A percentile compares a stretch with the other conserved stretches of the same genome.
Conservation (phyloP, 2,113 vertebrate genomes). For the Glareola pratincola region DNA sequence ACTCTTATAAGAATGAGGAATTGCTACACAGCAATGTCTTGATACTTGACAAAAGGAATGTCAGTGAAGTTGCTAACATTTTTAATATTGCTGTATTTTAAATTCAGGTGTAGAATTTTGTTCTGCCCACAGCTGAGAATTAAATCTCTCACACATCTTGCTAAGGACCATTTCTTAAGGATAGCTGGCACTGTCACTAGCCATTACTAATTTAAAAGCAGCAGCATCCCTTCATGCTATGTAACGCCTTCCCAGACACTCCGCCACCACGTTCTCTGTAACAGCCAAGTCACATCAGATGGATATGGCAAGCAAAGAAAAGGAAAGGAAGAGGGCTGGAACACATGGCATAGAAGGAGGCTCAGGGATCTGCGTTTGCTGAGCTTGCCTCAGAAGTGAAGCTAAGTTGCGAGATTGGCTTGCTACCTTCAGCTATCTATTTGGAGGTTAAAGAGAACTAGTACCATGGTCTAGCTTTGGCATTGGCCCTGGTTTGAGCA, state of each 20-base stretch:
- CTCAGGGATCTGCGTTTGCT: neutral
- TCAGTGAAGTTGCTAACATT: neutral
- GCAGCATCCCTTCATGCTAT: neutral
- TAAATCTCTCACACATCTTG: neutral
- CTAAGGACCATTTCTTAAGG: neutral
- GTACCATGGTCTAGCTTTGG: neutral
- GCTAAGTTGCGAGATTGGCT: accelerated
- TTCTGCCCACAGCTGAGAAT: neutral
- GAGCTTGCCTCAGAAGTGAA: neutral
- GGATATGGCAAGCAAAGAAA: neutral
- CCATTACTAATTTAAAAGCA: neutral
- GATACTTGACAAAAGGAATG: neutral
- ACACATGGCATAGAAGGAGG: neutral
- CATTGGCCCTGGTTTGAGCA: neutral
- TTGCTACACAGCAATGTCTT: neutral
- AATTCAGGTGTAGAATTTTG: neutral
- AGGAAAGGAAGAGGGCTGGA: neutral
- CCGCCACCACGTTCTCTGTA: neutral
- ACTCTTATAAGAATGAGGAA: neutral
- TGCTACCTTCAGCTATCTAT: neutral
- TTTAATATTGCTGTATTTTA: neutral
- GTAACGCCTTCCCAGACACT: neutral
- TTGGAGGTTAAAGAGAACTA: neutral
- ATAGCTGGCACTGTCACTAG: neutral
- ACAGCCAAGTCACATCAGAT: neutral